Evolutionary conservation across 2,113 vertebrate genomes (phyloP).

Genomic region (Tragelaphus scriptus): DNA sequence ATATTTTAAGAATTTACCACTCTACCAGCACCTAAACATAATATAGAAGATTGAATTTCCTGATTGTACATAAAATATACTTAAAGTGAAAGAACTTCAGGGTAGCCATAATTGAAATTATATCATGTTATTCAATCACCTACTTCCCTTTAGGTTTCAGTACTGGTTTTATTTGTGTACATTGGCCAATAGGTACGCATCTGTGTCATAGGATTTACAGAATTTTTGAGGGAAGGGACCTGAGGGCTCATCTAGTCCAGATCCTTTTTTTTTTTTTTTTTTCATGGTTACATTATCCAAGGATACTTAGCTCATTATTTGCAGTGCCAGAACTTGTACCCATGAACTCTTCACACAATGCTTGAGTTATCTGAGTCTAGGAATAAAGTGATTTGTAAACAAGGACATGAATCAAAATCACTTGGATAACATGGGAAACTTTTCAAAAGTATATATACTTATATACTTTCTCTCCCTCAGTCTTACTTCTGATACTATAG

Average conservation of each 20-base stretch:
- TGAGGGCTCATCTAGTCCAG: neutral
- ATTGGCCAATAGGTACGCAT: neutral
- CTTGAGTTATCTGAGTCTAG: neutral
- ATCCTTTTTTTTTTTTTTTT: neutral
- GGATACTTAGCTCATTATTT: neutral
- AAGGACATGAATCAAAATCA: neutral
- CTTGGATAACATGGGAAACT: neutral
- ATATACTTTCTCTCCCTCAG: neutral
- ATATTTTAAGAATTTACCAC: conserved; percentile 31
- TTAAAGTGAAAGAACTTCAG: neutral
- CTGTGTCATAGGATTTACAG: neutral
- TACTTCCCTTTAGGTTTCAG: neutral
- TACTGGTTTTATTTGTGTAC: neutral
- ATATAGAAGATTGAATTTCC: conserved; percentile 18
- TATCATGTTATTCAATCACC: neutral
- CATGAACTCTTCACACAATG: neutral
- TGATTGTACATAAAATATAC: neutral
- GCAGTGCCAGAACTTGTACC: neutral
- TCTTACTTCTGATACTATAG: neutral
- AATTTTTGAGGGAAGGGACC: neutral
- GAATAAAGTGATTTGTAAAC: neutral
- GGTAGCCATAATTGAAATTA: neutral
- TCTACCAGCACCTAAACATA: neutral
- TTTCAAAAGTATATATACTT: neutral
- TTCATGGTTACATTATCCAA: neutral